Evolutionary conservation across 2,888 invertebrate genomes (phyloP), one percentile per base, ranked within the genome.

Genomic region (Nomada flava): DNA sequence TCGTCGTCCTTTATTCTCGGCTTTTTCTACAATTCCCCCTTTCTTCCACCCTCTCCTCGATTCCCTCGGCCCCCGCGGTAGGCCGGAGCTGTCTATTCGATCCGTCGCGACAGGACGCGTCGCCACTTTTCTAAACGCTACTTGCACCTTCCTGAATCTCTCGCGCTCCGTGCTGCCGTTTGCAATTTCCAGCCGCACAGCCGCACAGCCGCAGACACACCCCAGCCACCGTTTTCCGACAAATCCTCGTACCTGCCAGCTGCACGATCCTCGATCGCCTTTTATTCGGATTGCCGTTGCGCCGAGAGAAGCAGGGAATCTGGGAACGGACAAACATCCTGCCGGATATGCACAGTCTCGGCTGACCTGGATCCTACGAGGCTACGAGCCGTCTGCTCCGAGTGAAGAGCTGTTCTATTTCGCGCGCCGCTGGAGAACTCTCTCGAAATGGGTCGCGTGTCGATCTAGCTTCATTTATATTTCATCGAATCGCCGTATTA

Each of bases 401-500:
- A 62, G 11, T 10, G 55, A 68, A 36, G 18, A 44, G 50, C 44
- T 62, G 72, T 65, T 80, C 72, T 75, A 75, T 82, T 72, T 82
- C 70, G 18, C 63, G 70, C 72, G 57, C 18, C 36, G 15, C 50
- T 11, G 42, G 52, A 59, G 52, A 55, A 26, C 57, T 9, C 9
- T 36, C 11, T 55, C n/a, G 57, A 82, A 82, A 82, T 79, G 67
- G 82, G 84, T 82, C 82, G 67, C 52, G 69, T 44, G 84, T 79
- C 79, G 67, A 76, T 82, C 76, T 73, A 26, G 73, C 18, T 15
- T 67, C 65, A 50, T 53, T 78, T 72, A 36, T 36, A 36, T 36
- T 71, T 68, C 47, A 53, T 65, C 42, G 36, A 23, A 13, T 18
- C 44, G 36, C 20, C 65, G 52, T 11, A 62, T 76, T 71, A 55